A percentile compares a stretch with the other conserved stretches of the same genome.
These are phyloP conservation scores for Psettodes erumei DNA, from an alignment of 2,113 vertebrate genomes.

Conservation along the genomic window DNA sequence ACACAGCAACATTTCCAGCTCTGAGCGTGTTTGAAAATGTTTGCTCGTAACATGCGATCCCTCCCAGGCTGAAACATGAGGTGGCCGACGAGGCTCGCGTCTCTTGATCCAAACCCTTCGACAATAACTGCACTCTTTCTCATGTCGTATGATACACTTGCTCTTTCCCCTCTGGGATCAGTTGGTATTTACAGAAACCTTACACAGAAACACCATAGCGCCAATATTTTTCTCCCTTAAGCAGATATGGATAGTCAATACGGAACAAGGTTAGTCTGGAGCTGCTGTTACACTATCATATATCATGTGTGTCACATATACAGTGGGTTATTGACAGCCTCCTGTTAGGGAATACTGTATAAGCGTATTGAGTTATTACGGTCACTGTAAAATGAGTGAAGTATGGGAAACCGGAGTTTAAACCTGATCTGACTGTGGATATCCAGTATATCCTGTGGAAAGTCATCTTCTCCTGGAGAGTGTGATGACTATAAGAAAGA, in stretches of 20 bases:
- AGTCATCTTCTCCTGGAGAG: constrained; percentile 42
- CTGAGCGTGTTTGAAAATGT: constrained; percentile 22
- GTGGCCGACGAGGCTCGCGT: constrained; percentile 35
- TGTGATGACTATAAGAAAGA: constrained; percentile 60
- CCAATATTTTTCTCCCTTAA: constrained; percentile 51
- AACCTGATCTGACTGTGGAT: constrained; percentile 60
- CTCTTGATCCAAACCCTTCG: constrained; percentile 26
- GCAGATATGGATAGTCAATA: constrained; percentile 67
- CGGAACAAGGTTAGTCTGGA: constrained; percentile 55
- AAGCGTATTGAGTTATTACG: constrained; percentile 51
- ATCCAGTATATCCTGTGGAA: constrained; percentile 47
- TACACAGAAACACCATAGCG: constrained; percentile 52
- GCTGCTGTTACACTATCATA: constrained; percentile 71
- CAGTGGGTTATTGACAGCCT: constrained; percentile 68
- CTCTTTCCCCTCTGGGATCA: constrained; percentile 50
- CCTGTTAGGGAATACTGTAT: constrained; percentile 63
- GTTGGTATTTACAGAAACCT: constrained; percentile 59
- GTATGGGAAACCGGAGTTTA: constrained; percentile 59
- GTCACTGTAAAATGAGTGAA: constrained; percentile 53
- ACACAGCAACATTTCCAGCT: constrained; percentile 37
- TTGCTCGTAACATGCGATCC: constrained; percentile 1
- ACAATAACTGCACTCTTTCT: constrained; percentile 43
- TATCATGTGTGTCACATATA: constrained; percentile 65
- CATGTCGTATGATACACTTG: constrained; percentile 31
- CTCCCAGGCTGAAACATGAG: constrained; percentile 28